Evolutionary conservation across 2,113 vertebrate species (phyloP).

Genomic region (Plecturocebus donacophilus): DNA sequence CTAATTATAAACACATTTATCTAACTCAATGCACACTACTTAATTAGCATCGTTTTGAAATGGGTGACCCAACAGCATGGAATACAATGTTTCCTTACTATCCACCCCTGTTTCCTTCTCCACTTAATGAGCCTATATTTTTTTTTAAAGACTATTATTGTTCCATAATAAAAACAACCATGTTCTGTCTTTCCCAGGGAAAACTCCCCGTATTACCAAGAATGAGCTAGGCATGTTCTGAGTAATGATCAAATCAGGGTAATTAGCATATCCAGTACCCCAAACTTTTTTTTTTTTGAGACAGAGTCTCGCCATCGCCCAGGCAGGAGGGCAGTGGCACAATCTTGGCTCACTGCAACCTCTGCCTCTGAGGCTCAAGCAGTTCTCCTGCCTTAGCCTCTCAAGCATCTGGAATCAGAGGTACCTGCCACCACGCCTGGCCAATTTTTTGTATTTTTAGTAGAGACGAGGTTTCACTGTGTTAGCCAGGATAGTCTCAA

Average conservation of each 20-base stretch:
- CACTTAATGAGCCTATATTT: not conserved
- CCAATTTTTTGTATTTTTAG: too few relatives aligned
- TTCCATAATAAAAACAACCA: not conserved
- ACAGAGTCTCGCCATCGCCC: too few relatives aligned
- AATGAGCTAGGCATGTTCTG: not conserved
- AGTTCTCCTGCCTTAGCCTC: too few relatives aligned
- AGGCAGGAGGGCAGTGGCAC: too few relatives aligned
- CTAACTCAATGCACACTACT: not conserved
- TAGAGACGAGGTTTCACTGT: too few relatives aligned
- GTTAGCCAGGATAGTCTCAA: too few relatives aligned
- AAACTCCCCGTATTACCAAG: not conserved
- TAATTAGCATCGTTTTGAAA: constrained; percentile 36
- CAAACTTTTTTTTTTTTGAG: not conserved
- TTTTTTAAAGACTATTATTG: not conserved
- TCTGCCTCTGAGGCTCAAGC: too few relatives aligned
- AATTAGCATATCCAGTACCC: not conserved
- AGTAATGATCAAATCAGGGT: not conserved
- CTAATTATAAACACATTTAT: constrained; percentile 11
- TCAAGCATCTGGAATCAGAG: too few relatives aligned
- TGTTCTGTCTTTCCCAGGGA: not conserved
- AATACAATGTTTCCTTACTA: not conserved
- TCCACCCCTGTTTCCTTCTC: not conserved
- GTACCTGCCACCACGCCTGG: too few relatives aligned
- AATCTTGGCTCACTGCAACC: too few relatives aligned
- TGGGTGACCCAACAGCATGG: not conserved